Base-by-base conservation (phyloP, 2,797 vertebrate species). In the Mareca strepera region DNA sequence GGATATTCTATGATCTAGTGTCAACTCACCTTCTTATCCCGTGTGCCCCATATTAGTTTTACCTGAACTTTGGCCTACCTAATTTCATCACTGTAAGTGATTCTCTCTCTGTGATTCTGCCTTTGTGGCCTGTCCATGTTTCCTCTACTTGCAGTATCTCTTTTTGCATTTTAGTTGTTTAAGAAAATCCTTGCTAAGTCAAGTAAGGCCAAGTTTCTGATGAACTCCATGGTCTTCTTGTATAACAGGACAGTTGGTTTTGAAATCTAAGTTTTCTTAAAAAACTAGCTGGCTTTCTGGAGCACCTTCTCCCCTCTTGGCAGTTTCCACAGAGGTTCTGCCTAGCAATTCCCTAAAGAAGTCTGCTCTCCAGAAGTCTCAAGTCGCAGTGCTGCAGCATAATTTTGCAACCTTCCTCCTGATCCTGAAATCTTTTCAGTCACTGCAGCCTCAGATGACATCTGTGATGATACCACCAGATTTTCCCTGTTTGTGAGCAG, bases 181-280 rank as follows among this genome's bases (percentile, higher is more conserved):
- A 73, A 86, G 72, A 59, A 89, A 10, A 28, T 60, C 31, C 68
- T 91, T 41, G 56, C 12, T 77, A 69, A 70, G 18, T 35, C 52
- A 84, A 87, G 23, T 13, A 63, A 84, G 84, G 46, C 29, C 35
- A 70, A 22, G 35, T 59, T 84, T 81, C 74, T 84, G 44, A 21
- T 59, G 20, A 63, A 35, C 43, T 76, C n/a, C 7, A 29, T 4
- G 17, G 29, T 82, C 52, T 77, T 88, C 76, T 88, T 86, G 48
- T n/a, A 14, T 74, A 92, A 89, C 43, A 77, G 17, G 6, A 39
- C 20, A 89, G 21, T 39, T 84, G 59, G 16, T 79, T 93, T 67
- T 37, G 67, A 94, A 95, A 78, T 60, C 28, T 33, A 25, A 18
- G 20, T 68, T 88, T 93, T 86, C 78, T 91, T 88, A 79, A 79